phyloP scores from a whole-genome alignment of 1,140 invertebrate genomes.

The Callitettix versicolor region DNA sequence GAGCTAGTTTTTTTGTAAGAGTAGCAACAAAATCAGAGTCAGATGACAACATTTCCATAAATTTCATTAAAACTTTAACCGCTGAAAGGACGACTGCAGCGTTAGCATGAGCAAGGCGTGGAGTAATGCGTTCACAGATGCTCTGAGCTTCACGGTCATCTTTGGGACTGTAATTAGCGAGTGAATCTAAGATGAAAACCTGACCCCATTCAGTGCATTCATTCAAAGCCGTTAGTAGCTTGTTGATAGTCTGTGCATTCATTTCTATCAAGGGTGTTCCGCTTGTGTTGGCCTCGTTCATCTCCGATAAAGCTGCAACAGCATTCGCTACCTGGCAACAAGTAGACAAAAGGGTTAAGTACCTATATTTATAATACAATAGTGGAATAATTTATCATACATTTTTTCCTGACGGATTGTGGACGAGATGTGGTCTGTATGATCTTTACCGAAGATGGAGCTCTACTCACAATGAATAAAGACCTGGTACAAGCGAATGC shows the following conservation, averaged over 20 bases:
- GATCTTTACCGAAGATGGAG: too few relatives aligned
- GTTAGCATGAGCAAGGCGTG: conserved; percentile 95
- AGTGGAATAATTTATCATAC: too few relatives aligned
- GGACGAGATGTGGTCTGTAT: too few relatives aligned
- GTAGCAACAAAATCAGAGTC: conserved; percentile 91
- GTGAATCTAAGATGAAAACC: conserved; percentile 95
- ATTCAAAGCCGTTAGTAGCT: conserved; percentile 94
- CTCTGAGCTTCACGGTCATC: conserved; percentile 99
- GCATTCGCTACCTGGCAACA: conserved; percentile 78
- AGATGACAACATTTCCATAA: conserved; percentile 91
- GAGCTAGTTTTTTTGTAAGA: conserved; percentile 92
- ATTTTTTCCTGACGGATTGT: too few relatives aligned
- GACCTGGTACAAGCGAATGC: too few relatives aligned
- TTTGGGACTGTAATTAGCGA: conserved; percentile 94
- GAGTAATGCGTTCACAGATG: conserved; percentile 97
- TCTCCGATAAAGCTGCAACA: conserved; percentile 96
- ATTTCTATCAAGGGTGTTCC: conserved; percentile 91
- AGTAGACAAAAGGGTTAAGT: too few relatives aligned
- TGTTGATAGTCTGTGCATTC: conserved; percentile 96
- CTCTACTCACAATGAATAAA: too few relatives aligned
- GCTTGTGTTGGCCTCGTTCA: conserved; percentile 90
- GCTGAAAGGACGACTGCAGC: conserved; percentile 98
- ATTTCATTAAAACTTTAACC: conserved; percentile 95
- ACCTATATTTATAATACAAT: too few relatives aligned
- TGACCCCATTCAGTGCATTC: conserved; percentile 99